Evolutionary conservation across 2,113 vertebrate genomes (phyloP).

Genomic region (Bothrops jararaca): DNA sequence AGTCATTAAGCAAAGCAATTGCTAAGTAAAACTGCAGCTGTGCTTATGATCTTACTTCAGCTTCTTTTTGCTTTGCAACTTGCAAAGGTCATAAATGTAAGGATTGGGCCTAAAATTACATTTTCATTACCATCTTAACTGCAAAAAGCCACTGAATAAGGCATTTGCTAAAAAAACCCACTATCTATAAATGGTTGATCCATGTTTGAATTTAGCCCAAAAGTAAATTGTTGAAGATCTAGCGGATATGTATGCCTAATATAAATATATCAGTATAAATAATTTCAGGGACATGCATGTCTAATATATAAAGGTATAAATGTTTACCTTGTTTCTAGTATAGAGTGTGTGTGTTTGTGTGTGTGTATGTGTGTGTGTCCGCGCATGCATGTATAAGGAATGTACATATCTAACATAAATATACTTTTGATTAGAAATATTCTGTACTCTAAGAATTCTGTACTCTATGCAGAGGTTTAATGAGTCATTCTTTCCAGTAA

Average conservation of each 20-base stretch:
- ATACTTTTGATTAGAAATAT: background rate
- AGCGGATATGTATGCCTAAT: slow-evolving; percentile 11
- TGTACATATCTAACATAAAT: background rate
- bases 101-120: background rate
- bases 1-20: background rate
- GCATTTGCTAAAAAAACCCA: background rate
- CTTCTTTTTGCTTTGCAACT: background rate
- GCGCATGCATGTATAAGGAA: background rate
- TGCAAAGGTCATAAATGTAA: background rate
- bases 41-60: background rate
- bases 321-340: background rate
- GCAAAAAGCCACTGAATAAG: background rate
- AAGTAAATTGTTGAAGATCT: background rate
- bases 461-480: background rate
- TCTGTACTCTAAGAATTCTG: background rate
- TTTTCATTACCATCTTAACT: background rate
- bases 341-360: background rate
- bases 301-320: background rate
- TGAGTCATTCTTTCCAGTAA: background rate
- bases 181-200: background rate
- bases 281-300: background rate
- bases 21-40: background rate
- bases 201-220: slow-evolving; percentile 21
- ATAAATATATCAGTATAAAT: background rate
- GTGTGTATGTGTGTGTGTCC: too few species aligned